Percentiles rank a stretch among this genome's conserved stretches.
These are phyloP conservation scores for Coendou prehensilis DNA, from an alignment of 2,797 vertebrate genomes.

Conservation along the genomic window DNA sequence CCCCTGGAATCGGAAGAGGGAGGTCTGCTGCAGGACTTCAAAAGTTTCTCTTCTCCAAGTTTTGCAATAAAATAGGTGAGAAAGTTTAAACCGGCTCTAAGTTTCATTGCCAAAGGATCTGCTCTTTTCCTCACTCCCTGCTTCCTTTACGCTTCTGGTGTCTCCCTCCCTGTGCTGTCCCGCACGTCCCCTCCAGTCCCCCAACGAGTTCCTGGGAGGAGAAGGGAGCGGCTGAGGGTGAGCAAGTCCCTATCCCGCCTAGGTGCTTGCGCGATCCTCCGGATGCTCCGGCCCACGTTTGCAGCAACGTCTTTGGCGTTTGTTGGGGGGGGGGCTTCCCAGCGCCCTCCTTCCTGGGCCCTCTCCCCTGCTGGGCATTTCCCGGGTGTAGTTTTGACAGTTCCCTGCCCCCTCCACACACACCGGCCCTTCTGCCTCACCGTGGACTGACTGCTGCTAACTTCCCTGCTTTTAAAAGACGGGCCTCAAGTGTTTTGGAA, in stretches of 20 bases:
- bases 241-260: background rate
- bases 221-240: fast-evolving
- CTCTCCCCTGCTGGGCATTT: background rate
- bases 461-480: conserved; percentile 82
- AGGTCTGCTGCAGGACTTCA: background rate
- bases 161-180: background rate
- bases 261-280: background rate
- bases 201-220: background rate
- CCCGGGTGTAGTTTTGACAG: conserved; percentile 38
- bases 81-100: background rate
- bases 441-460: conserved; percentile 85
- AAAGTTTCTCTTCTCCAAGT: conserved; percentile 18
- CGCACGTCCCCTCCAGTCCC: too few species aligned
- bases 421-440: conserved; percentile 72
- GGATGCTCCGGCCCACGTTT: background rate
- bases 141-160: fast-evolving
- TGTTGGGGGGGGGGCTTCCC: background rate
- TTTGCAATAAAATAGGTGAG: conserved; percentile 66
- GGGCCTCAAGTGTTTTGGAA: conserved; percentile 89
- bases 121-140: fast-evolving
- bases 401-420: conserved; percentile 74
- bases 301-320: background rate
- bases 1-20: background rate
- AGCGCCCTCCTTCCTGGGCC: background rate
- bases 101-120: background rate